Percentiles rank a stretch among this genome's conserved stretches.
Evolutionary conservation across 2,113 vertebrate species (phyloP).

Genomic region (Channa maculata): DNA sequence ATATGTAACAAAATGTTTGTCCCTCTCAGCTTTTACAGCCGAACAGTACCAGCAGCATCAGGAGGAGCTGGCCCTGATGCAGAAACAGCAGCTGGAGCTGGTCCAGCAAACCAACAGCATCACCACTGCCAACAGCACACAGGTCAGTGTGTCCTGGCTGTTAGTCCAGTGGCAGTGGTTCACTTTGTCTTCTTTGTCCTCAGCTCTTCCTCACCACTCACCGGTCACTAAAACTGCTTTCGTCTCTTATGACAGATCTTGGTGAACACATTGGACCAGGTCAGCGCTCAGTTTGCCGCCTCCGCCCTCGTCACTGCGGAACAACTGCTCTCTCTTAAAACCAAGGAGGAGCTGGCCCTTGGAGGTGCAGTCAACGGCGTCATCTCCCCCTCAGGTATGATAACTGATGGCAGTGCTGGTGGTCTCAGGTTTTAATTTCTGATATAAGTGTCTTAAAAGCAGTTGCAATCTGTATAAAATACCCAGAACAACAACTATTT

Average conservation of each 20-base stretch:
- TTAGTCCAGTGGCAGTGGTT: background rate
- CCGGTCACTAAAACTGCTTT: background rate
- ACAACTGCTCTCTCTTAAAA: conserved; percentile 94
- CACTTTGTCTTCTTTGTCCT: background rate
- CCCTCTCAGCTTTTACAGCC: conserved; percentile 90
- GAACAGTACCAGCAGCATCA: conserved; percentile 99
- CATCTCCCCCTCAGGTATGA: conserved; percentile 96
- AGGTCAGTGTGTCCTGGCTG: conserved; percentile 57
- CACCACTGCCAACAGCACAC: conserved; percentile 80
- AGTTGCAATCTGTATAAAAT: no score
- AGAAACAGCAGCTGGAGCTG: conserved; percentile 98
- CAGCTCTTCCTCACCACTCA: rapidly evolving
- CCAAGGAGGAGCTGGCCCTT: conserved; percentile 95
- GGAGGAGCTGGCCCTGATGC: conserved; percentile 97
- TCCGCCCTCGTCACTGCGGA: conserved; percentile 95
- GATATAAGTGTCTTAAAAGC: no score
- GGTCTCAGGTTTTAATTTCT: no score
- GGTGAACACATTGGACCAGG: conserved; percentile 94
- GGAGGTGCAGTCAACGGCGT: conserved; percentile 96
- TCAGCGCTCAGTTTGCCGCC: conserved; percentile 96
- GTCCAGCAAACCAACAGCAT: conserved; percentile 87
- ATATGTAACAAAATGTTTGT: conserved; percentile 6
- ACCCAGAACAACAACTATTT: no score
- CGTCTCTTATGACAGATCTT: conserved; percentile 80
- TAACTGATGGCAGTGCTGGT: no score